Percentiles rank a stretch among this genome's conserved stretches.
Evolutionary conservation across 2,113 vertebrate species (phyloP).

Genomic region (Pavo muticus): DNA sequence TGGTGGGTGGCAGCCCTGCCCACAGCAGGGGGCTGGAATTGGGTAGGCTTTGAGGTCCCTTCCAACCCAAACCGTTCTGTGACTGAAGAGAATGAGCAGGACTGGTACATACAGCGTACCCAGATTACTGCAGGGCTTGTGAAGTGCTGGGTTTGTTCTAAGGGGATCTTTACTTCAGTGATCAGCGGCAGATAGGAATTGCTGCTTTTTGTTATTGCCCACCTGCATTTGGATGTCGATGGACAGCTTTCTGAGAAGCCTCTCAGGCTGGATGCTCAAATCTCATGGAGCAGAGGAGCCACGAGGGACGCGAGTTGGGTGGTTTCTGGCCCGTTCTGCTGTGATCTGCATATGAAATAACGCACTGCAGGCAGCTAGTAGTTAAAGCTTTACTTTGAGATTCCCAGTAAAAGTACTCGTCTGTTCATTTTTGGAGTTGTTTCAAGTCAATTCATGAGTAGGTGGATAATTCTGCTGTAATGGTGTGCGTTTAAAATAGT

Average conservation of each 20-base stretch:
- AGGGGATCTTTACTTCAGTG: background rate
- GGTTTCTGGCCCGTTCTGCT: background rate
- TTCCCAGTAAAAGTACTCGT: constrained; percentile 33
- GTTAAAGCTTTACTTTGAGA: constrained; percentile 46
- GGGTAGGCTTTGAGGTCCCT: background rate
- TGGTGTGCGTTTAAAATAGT: constrained; percentile 60
- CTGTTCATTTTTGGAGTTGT: constrained; percentile 26
- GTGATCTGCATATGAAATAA: background rate
- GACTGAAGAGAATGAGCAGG: rapidly evolving
- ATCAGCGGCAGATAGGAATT: background rate
- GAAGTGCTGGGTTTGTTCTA: background rate
- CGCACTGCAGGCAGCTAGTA: background rate
- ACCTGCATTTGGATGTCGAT: background rate
- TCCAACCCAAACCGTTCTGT: background rate
- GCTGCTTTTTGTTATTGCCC: background rate
- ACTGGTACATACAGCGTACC: background rate
- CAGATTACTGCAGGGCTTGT: background rate
- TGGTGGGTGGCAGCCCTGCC: too few species aligned
- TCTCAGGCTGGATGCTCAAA: background rate
- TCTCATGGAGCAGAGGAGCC: background rate
- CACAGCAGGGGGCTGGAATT: background rate
- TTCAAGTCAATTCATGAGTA: constrained; percentile 58
- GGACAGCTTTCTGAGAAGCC: background rate
- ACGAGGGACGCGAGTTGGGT: rapidly evolving
- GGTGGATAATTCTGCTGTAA: constrained; percentile 69